A percentile compares a stretch with the other conserved stretches of the same genome.
These are phyloP conservation scores for Drosophila subobscura DNA, from an alignment of 1,140 invertebrate species.

Conservation along the genomic window DNA sequence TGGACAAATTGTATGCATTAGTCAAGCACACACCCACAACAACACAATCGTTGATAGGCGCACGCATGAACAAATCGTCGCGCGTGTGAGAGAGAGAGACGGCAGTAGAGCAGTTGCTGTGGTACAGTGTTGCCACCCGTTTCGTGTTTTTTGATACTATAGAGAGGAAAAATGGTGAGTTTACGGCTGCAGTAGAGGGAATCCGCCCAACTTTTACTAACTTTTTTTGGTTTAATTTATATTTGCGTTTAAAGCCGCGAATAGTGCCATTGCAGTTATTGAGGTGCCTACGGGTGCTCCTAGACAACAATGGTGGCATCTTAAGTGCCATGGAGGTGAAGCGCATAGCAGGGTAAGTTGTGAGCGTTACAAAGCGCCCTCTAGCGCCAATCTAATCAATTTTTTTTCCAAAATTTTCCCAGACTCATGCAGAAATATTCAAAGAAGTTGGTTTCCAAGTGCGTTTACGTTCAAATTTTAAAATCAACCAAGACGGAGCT, in stretches of 20 bases:
- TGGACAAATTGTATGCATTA: slow-evolving; percentile 34
- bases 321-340: slow-evolving; percentile 93
- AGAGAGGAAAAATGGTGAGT: slow-evolving; percentile 62
- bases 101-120: slow-evolving; percentile 31
- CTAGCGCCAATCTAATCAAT: slow-evolving; percentile 37
- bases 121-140: slow-evolving; percentile 55
- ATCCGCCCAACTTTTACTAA: slow-evolving; percentile 4
- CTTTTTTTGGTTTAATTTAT: not conserved
- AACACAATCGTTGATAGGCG: not conserved
- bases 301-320: slow-evolving; percentile 93
- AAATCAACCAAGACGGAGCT: slow-evolving; percentile 93
- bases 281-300: slow-evolving; percentile 92
- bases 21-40: slow-evolving; percentile 11
- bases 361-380: slow-evolving; percentile 31
- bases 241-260: slow-evolving; percentile 89
- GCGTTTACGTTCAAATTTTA: slow-evolving; percentile 96
- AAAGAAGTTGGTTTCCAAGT: slow-evolving; percentile 97
- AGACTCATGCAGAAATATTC: slow-evolving; percentile 98
- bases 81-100: slow-evolving; percentile 50
- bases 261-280: slow-evolving; percentile 95
- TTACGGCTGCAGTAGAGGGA: not conserved
- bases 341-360: slow-evolving; percentile 89
- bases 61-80: slow-evolving; percentile 12
- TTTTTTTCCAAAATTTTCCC: slow-evolving; percentile 82
- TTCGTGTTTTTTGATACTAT: not conserved